Conservation (phyloP, 2,113 vertebrate genomes). For the Mystacornis crossleyi region DNA sequence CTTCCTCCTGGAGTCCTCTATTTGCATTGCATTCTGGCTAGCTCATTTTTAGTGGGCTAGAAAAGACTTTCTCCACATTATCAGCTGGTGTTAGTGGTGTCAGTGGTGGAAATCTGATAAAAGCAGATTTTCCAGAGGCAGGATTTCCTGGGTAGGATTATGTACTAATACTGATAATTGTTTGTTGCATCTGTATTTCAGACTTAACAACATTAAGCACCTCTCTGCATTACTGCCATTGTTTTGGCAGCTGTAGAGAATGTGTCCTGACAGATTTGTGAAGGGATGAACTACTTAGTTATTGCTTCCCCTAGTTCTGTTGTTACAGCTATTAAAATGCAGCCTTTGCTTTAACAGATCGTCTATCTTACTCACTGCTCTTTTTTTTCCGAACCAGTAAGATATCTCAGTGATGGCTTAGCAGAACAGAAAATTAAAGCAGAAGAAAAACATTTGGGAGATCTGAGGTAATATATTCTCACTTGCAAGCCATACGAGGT, state of each 20-base stretch:
- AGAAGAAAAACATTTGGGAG: background rate
- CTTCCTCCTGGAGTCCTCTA: background rate
- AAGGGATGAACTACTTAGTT: background rate
- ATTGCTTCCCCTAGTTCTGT: background rate
- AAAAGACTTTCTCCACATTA: background rate
- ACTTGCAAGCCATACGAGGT: background rate
- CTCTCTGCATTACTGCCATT: background rate
- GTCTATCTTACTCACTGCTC: background rate
- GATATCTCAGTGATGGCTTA: background rate
- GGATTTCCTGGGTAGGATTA: background rate
- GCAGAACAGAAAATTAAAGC: background rate
- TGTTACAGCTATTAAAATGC: background rate
- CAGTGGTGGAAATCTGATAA: background rate
- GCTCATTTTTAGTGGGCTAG: background rate
- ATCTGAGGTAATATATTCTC: background rate
- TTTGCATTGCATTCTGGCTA: background rate
- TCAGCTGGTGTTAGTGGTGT: background rate
- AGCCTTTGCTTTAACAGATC: background rate
- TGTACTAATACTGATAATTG: background rate
- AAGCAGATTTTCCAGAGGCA: conserved; percentile 1
- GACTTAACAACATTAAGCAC: background rate
- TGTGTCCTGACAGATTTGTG: background rate
- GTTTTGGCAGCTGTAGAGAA: background rate
- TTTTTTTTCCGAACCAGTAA: background rate
- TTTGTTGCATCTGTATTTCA: background rate